phyloP scores from a whole-genome alignment of 2,888 invertebrate genomes.

The Mamestra brassicae region DNA sequence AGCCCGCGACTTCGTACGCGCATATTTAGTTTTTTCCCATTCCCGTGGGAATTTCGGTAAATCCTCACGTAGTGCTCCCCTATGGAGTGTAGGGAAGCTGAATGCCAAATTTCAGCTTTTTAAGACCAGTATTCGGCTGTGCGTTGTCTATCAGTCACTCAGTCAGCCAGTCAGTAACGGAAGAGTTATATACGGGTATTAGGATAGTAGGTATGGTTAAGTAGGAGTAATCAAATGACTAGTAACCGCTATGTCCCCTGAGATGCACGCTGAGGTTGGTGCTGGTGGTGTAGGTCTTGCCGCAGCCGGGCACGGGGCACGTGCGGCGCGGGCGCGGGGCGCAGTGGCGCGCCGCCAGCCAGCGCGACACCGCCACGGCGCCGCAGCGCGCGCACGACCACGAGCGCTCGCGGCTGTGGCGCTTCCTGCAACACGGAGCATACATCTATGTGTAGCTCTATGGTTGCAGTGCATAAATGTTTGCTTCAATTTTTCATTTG shows the following conservation, averaged over 20 bases:
- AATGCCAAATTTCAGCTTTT: too few species aligned
- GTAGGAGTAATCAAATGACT: too few species aligned
- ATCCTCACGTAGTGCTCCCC: too few species aligned
- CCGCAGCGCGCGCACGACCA: conserved; percentile 75
- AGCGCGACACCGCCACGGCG: conserved; percentile 68
- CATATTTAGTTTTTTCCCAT: too few species aligned
- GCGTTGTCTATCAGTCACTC: too few species aligned
- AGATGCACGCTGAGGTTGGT: conserved; percentile 79
- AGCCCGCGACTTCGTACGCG: too few species aligned
- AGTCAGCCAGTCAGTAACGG: too few species aligned
- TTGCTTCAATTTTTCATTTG: neutral
- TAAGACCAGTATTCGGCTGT: too few species aligned
- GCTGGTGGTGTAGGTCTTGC: conserved; percentile 76
- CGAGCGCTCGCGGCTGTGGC: conserved; percentile 73
- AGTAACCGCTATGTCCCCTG: conserved; percentile 75
- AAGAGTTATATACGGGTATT: too few species aligned
- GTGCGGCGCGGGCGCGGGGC: conserved; percentile 67
- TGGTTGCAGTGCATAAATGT: neutral
- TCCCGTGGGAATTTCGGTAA: too few species aligned
- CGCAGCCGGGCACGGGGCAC: conserved; percentile 74
- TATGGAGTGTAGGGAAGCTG: too few species aligned
- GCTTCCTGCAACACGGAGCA: conserved; percentile 64
- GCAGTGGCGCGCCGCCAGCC: conserved; percentile 76
- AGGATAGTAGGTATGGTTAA: too few species aligned
- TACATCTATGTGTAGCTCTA: neutral